Evolutionary conservation across 2,888 invertebrate species (phyloP).

Genomic region (Orchesellides sinensis): DNA sequence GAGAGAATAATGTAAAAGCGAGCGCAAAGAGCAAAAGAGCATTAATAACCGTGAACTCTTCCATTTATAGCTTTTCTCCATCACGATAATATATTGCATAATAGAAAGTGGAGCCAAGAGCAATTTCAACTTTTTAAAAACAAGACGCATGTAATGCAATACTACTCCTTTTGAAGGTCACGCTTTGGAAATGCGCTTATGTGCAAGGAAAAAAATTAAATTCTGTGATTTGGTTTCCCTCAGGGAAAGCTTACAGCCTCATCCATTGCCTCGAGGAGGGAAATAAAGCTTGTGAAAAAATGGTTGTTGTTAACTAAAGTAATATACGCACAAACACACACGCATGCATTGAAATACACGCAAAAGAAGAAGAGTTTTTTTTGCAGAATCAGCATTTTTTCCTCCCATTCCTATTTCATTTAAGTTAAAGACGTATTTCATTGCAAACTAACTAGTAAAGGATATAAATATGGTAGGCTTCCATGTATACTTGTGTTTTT

Average conservation of each 20-base stretch:
- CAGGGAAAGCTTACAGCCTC: conserved; percentile 33
- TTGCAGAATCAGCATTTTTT: conserved; percentile 32
- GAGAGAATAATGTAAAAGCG: background rate
- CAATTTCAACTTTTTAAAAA: background rate
- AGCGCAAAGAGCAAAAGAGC: background rate
- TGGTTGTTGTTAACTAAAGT: background rate
- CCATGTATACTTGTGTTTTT: no score
- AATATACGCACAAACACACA: background rate
- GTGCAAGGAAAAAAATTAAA: conserved; percentile 25
- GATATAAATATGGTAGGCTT: no score
- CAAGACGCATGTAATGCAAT: background rate
- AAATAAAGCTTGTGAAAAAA: background rate
- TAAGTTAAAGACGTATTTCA: conserved; percentile 13
- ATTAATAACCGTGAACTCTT: conserved; percentile 28
- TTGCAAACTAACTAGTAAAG: conserved; percentile 20
- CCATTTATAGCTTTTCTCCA: background rate
- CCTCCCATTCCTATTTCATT: conserved; percentile 12
- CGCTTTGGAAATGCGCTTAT: conserved; percentile 14
- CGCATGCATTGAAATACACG: no score
- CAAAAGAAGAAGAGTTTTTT: background rate
- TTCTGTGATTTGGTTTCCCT: conserved; percentile 25
- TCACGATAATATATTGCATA: conserved; percentile 22
- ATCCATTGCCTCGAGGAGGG: background rate
- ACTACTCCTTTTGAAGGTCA: conserved; percentile 36
- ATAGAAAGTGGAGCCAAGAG: conserved; percentile 5